phyloP scores from a whole-genome alignment of 2,113 vertebrate species.

The Pseudorhombus dupliciocellatus region DNA sequence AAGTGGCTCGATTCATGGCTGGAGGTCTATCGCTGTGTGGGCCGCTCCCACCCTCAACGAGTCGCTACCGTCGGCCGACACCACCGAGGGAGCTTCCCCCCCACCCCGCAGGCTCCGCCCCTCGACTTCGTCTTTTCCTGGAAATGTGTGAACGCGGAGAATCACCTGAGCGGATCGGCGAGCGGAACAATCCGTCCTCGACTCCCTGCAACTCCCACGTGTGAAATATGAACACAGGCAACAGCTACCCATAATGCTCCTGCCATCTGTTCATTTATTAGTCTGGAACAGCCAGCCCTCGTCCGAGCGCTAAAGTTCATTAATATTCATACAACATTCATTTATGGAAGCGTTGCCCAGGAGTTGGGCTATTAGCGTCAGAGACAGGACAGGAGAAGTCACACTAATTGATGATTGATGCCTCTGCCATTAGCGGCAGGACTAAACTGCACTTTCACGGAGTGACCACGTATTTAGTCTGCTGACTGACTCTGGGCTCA shows the following conservation, averaged over 20 bases:
- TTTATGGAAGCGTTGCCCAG: slow-evolving; percentile 62
- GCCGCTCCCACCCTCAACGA: slow-evolving; percentile 16
- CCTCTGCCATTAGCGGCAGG: slow-evolving; percentile 57
- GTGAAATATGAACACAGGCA: slow-evolving; percentile 68
- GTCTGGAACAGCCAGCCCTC: slow-evolving; percentile 67
- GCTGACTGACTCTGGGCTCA: slow-evolving; percentile 18
- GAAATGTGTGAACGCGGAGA: slow-evolving; percentile 31
- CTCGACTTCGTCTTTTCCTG: not conserved
- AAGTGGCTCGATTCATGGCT: slow-evolving; percentile 3
- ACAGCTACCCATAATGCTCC: slow-evolving; percentile 67
- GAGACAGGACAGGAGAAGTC: slow-evolving; percentile 58
- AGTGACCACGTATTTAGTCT: slow-evolving; percentile 17
- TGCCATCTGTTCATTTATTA: slow-evolving; percentile 77
- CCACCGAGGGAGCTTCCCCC: not conserved
- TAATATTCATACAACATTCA: slow-evolving; percentile 73
- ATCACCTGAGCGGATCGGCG: slow-evolving; percentile 55
- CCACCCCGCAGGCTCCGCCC: not conserved
- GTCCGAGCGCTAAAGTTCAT: slow-evolving; percentile 63
- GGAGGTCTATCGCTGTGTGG: slow-evolving; percentile 1
- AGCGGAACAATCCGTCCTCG: slow-evolving; percentile 53
- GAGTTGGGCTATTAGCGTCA: slow-evolving; percentile 61
- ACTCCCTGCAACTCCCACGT: slow-evolving; percentile 51
- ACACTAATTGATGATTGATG: slow-evolving; percentile 74
- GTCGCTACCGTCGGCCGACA: not conserved
- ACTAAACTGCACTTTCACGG: slow-evolving; percentile 43